Evolutionary conservation across 2,797 vertebrate genomes (phyloP).

Genomic region (Pachyuromys duprasi): DNA sequence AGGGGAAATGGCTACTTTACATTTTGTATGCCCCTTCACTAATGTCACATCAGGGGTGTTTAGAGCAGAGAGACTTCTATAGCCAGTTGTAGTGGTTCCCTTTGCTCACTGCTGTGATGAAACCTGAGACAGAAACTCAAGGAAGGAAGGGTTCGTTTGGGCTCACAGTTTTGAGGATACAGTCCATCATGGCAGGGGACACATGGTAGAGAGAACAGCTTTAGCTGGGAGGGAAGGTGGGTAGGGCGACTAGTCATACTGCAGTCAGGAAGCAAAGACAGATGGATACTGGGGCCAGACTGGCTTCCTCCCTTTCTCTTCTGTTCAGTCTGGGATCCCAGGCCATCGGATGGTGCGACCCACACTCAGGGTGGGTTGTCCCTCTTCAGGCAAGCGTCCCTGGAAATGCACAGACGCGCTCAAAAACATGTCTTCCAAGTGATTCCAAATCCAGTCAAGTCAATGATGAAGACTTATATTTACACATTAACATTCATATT

Average conservation of each 20-base stretch:
- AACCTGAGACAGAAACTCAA: neutral
- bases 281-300: neutral
- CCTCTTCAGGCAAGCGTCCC: neutral
- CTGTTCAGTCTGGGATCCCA: neutral
- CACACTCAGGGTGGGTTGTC: neutral
- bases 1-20: neutral
- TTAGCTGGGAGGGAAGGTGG: neutral
- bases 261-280: neutral
- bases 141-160: neutral
- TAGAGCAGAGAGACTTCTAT: neutral
- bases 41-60: neutral
- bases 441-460: neutral
- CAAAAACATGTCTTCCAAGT: neutral
- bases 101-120: neutral
- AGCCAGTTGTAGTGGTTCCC: neutral
- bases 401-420: neutral
- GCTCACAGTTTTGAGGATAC: neutral
- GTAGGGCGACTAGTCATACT: neutral
- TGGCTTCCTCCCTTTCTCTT: neutral
- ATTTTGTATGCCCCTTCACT: neutral
- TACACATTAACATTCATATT: neutral
- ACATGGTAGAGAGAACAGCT: neutral
- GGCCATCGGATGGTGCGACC: neutral
- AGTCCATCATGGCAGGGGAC: neutral
- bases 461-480: neutral